Evolutionary conservation across 2,797 vertebrate species (phyloP), one percentile per base, ranked within the genome.

Genomic region (Enteromius radiatus): DNA sequence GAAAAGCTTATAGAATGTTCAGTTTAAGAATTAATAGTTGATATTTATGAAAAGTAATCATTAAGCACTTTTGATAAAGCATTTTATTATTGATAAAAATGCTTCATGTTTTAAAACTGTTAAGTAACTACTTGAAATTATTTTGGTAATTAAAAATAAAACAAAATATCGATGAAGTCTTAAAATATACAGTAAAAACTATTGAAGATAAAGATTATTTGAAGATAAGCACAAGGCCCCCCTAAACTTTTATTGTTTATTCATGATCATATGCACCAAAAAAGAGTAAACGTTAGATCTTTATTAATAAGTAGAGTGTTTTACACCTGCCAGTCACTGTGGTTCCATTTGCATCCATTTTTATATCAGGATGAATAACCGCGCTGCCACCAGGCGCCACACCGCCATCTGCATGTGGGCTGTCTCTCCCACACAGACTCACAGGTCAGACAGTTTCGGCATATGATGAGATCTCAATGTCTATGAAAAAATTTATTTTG

Each of bases 361-460:
- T 28, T 76, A 28, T 19, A 63, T 43, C 38, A 45, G 38, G 21
- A 43, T 31, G 8, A 31, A 10, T 41, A 63, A 76, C 14, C 38
- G 31, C 54, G 11, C 26, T 28, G 54, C 14, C 74, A 6, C 38
- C 74, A 63, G 0, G 38, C 2, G 5, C 36, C 56, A 45, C 63
- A 76, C 63, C 1, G 38, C 23, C 75, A 76, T 76, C 75, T 61
- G 75, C 56, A 76, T 63, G 75, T 63, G 75, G 75, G 56, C 61
- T 76, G 75, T 31, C 11, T 63, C 56, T 76, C 75, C 75, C 36
- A 76, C 56, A 63, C 74, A 76, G 15, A 76, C 33, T 41, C 74
- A 45, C 36, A 45, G 23, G 56, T 76, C 56, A 76, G 56, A 63
- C 56, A 12, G 54, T 63, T 76, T 63, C 17, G 1, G 56, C 23